A percentile compares a stretch with the other conserved stretches of the same genome.
phyloP scores from a whole-genome alignment of 2,888 invertebrate genomes.

The Zaprionus obscuricornis region DNA sequence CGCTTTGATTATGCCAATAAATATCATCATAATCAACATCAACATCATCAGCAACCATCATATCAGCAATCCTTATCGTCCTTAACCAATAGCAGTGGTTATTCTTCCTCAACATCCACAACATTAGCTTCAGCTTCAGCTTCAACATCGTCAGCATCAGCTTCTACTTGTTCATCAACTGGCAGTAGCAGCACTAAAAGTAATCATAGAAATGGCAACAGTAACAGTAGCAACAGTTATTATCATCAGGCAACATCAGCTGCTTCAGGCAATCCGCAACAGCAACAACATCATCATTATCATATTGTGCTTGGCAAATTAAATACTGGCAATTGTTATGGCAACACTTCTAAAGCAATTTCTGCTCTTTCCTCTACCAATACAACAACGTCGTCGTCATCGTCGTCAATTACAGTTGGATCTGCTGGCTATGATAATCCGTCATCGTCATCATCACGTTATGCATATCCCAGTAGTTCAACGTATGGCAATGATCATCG shows the following conservation, averaged over 20 bases:
- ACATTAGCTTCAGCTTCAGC: conserved; percentile 36
- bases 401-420: conserved; percentile 33
- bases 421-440: conserved; percentile 68
- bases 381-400: conserved; percentile 40
- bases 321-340: conserved; percentile 55
- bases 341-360: conserved; percentile 61
- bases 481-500: conserved; percentile 79
- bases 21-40: conserved; percentile 50
- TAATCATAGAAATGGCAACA: conserved; percentile 50
- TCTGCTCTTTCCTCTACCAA: conserved; percentile 51
- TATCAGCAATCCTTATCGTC: too few species aligned
- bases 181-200: conserved; percentile 43
- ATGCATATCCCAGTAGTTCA: conserved; percentile 62
- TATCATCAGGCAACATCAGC: conserved; percentile 48
- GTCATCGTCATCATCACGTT: too few species aligned
- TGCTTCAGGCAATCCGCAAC: conserved; percentile 39
- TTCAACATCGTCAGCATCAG: conserved; percentile 24
- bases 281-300: conserved; percentile 33
- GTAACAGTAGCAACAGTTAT: too few species aligned
- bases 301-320: background rate
- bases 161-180: conserved; percentile 47
- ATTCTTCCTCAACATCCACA: conserved; percentile 18
- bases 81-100: too few species aligned
- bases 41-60: conserved; percentile 24
- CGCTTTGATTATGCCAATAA: conserved; percentile 61